phyloP scores from a whole-genome alignment of 2,888 invertebrate species.

The Latrodectus hesperus region DNA sequence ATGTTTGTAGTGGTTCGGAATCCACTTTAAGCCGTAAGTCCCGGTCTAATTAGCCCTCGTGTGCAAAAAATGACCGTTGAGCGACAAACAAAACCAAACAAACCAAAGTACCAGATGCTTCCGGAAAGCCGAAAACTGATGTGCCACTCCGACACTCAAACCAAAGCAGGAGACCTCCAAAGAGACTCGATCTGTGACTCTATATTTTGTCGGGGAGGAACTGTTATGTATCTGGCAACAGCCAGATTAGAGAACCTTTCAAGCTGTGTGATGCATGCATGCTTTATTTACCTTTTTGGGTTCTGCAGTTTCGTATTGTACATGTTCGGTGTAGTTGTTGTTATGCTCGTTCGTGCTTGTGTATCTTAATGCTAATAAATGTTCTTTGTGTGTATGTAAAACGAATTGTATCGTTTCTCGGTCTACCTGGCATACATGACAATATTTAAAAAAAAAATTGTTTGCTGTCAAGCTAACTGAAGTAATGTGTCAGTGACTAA shows the following conservation, averaged over 20 bases:
- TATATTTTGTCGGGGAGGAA: slow-evolving; percentile 50
- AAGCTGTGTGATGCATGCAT: slow-evolving; percentile 39
- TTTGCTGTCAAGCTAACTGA: too few species aligned
- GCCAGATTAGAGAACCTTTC: slow-evolving; percentile 41
- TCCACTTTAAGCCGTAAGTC: too few species aligned
- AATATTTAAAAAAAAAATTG: not conserved
- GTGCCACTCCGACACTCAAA: too few species aligned
- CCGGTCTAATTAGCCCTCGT: too few species aligned
- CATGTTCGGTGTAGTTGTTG: slow-evolving; percentile 44
- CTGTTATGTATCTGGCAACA: slow-evolving; percentile 52
- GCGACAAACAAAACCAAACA: too few species aligned
- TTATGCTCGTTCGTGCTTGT: slow-evolving; percentile 40
- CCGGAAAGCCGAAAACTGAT: too few species aligned
- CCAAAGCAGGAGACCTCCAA: too few species aligned
- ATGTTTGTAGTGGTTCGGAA: too few species aligned
- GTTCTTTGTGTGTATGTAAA: slow-evolving; percentile 45
- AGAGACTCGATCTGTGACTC: slow-evolving; percentile 40
- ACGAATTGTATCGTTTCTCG: slow-evolving; percentile 36
- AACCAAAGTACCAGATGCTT: too few species aligned
- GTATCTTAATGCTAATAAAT: slow-evolving; percentile 43
- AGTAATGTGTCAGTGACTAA: too few species aligned
- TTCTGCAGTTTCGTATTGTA: slow-evolving; percentile 29
- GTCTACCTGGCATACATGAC: slow-evolving; percentile 45
- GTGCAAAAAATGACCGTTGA: too few species aligned
- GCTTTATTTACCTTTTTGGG: not conserved